Conservation (phyloP, 2,797 vertebrate genomes). For the Melanotaenia pygmaea region DNA sequence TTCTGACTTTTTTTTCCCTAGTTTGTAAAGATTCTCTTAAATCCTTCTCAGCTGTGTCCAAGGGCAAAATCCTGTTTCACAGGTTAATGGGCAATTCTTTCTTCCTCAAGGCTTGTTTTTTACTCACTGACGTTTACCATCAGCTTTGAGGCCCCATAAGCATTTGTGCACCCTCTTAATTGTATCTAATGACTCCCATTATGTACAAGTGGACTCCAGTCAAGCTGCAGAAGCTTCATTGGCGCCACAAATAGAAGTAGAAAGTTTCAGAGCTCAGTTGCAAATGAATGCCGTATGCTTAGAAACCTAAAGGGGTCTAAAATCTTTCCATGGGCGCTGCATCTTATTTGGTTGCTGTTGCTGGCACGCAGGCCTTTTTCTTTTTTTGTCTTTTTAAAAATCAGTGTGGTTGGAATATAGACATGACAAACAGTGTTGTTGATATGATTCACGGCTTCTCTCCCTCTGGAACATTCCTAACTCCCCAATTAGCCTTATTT, state of each 20-base stretch:
- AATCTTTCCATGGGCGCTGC: neutral
- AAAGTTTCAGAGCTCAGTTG: neutral
- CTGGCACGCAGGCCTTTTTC: neutral
- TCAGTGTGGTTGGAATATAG: neutral
- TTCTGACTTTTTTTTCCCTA: neutral
- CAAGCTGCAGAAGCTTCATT: neutral
- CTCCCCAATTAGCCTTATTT: constrained; percentile 53
- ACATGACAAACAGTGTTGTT: constrained; percentile 40
- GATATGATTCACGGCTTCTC: constrained; percentile 16
- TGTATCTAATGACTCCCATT: neutral
- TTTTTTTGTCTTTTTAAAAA: neutral
- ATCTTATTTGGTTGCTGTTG: no score
- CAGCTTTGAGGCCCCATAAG: neutral
- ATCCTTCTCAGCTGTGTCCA: neutral
- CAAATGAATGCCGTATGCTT: neutral
- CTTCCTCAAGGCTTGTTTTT: neutral
- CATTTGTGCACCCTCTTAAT: neutral
- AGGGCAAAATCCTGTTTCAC: neutral
- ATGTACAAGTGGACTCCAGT: neutral
- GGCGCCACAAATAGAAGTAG: neutral
- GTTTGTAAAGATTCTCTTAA: neutral
- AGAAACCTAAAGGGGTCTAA: neutral
- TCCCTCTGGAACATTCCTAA: constrained; percentile 61
- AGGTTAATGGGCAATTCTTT: neutral
- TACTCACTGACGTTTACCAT: neutral